phyloP scores from a whole-genome alignment of 2,888 invertebrate species.

The Limnephilus marmoratus region DNA sequence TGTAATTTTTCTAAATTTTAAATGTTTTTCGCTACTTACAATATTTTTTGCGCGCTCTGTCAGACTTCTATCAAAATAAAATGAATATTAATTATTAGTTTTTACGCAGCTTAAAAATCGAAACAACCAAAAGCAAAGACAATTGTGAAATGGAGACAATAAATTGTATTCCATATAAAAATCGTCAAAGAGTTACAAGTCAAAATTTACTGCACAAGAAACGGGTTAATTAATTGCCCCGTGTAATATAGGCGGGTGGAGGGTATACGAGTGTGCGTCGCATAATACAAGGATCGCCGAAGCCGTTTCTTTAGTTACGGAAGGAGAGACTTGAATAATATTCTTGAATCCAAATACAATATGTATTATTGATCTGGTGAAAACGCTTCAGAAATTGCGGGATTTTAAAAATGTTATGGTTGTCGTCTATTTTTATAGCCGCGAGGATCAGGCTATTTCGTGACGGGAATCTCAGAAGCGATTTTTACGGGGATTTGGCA shows the following conservation, averaged over 20 bases:
- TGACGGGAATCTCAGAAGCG: slow-evolving; percentile 59
- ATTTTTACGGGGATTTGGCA: slow-evolving; percentile 61
- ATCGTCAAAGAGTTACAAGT: too few species aligned
- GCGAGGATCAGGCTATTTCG: slow-evolving; percentile 57
- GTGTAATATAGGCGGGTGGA: not conserved
- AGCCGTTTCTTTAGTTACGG: slow-evolving; percentile 38
- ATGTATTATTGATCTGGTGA: slow-evolving; percentile 63
- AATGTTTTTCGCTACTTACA: too few species aligned
- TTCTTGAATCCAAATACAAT: slow-evolving; percentile 59
- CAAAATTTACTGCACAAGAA: not conserved
- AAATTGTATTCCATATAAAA: too few species aligned
- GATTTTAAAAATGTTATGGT: slow-evolving; percentile 64
- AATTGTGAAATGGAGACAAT: too few species aligned
- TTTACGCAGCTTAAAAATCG: too few species aligned
- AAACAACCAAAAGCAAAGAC: too few species aligned
- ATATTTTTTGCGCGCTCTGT: too few species aligned
- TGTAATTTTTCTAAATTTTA: too few species aligned
- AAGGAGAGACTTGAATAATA: slow-evolving; percentile 25
- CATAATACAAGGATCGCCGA: not conserved
- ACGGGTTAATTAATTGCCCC: not conserved
- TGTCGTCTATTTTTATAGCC: slow-evolving; percentile 64
- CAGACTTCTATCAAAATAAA: too few species aligned
- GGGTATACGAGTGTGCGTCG: not conserved
- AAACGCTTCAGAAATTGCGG: slow-evolving; percentile 54
- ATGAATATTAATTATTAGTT: too few species aligned